Percentiles rank a stretch among this genome's conserved stretches.
phyloP scores from a whole-genome alignment of 1,140 invertebrate species.

The Drosophila rhopaloa region DNA sequence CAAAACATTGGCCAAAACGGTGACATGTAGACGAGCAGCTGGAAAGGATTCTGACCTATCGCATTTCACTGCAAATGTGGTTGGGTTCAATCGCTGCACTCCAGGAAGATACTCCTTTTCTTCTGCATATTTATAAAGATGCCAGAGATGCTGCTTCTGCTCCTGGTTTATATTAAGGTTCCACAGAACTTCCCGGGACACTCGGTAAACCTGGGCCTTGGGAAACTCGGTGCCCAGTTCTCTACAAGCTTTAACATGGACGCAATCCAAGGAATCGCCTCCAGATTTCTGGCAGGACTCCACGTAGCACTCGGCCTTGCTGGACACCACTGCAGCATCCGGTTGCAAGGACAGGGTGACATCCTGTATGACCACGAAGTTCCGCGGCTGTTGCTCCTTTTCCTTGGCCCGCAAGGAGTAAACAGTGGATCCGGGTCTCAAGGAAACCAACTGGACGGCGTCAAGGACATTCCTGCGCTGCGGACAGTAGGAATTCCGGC shows the following conservation, averaged over 20 bases:
- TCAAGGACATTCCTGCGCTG: conserved; percentile 65
- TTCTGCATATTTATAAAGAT: conserved; percentile 56
- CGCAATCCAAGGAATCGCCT: conserved; percentile 36
- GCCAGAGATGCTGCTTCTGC: conserved; percentile 75
- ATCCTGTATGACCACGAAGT: conserved; percentile 71
- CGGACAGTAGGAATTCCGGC: conserved; percentile 63
- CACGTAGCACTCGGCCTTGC: conserved; percentile 73
- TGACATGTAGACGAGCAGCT: conserved; percentile 71
- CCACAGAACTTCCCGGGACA: conserved; percentile 72
- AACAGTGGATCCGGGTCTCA: conserved; percentile 38
- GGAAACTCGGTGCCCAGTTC: conserved; percentile 36
- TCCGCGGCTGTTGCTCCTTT: conserved; percentile 60
- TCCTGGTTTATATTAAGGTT: conserved; percentile 70
- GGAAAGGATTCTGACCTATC: conserved; percentile 67
- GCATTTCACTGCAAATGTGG: conserved; percentile 75
- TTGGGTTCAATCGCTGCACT: conserved; percentile 67
- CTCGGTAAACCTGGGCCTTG: conserved; percentile 53
- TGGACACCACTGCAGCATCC: conserved; percentile 66
- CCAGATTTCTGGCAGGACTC: conserved; percentile 55
- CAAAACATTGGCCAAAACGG: conserved; percentile 58
- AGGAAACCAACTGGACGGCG: conserved; percentile 57
- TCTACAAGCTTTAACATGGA: conserved; percentile 70
- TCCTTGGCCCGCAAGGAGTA: conserved; percentile 70
- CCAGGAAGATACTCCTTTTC: conserved; percentile 66
- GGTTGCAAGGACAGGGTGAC: conserved; percentile 55